phyloP scores from a whole-genome alignment of 2,797 vertebrate genomes.

The Microctenopoma steveboyesi region DNA sequence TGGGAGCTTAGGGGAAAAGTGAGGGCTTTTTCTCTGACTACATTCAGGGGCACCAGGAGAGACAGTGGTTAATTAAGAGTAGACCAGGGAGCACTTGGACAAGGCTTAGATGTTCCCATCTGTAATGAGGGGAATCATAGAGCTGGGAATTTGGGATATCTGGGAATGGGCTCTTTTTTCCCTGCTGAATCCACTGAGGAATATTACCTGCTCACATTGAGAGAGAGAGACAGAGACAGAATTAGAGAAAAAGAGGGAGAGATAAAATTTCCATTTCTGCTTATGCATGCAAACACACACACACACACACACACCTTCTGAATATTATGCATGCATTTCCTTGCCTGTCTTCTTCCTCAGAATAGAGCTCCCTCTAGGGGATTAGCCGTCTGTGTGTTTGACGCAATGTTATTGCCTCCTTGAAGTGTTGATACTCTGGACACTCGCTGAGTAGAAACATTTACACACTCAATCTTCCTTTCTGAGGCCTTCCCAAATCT shows the following conservation, averaged over 20 bases:
- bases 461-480: conserved; percentile 50
- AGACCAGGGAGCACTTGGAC: conserved; percentile 82
- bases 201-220: conserved; percentile 72
- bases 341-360: conserved; percentile 65
- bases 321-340: conserved; percentile 74
- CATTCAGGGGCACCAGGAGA: conserved; percentile 66
- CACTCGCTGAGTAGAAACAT: conserved; percentile 46
- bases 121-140: conserved; percentile 87
- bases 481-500: conserved; percentile 38
- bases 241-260: conserved; percentile 37
- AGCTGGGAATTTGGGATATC: conserved; percentile 83
- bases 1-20: conserved; percentile 48
- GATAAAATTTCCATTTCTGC: conserved; percentile 77
- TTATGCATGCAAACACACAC: conserved; percentile 78
- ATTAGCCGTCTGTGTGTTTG: conserved; percentile 62
- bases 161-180: conserved; percentile 67
- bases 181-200: conserved; percentile 64
- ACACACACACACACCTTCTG: conserved; percentile 49
- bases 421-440: conserved; percentile 60
- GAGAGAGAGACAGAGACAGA: conserved; percentile 21
- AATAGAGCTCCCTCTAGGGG: conserved; percentile 76
- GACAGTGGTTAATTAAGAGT: conserved; percentile 77
- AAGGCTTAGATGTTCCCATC: conserved; percentile 71
- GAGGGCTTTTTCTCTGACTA: conserved; percentile 47
- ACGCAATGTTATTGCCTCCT: conserved; percentile 61